Evolutionary conservation across 2,888 invertebrate genomes (phyloP).

Genomic region (Ctena decussata): DNA sequence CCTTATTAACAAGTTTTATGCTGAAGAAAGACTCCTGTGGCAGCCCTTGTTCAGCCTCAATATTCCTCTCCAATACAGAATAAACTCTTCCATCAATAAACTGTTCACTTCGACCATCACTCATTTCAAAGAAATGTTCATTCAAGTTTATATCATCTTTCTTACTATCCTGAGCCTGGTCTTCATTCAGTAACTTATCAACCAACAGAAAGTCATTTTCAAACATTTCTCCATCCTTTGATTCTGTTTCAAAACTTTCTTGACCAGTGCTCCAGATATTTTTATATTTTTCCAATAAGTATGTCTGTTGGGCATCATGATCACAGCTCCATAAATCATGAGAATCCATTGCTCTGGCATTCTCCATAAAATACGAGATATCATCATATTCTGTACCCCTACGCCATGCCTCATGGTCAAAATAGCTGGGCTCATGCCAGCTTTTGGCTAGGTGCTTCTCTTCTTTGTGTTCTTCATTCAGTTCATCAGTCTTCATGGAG

Average conservation of each 20-base stretch:
- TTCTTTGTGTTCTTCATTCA: not conserved
- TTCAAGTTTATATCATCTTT: not conserved
- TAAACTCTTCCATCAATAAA: not conserved
- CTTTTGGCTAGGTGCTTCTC: not conserved
- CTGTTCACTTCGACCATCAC: not conserved
- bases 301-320: not conserved
- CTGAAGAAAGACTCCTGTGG: constrained; percentile 31
- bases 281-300: constrained; percentile 33
- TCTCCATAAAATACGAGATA: not conserved
- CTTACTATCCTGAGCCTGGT: not conserved
- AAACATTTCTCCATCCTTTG: not conserved
- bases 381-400: not conserved
- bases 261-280: constrained; percentile 60
- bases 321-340: not conserved
- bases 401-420: not conserved
- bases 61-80: not conserved
- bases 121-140: constrained; percentile 2
- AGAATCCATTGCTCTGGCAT: not conserved
- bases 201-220: not conserved
- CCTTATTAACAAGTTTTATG: constrained; percentile 61
- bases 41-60: not conserved
- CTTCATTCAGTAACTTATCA: not conserved
- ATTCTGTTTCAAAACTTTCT: constrained; percentile 30
- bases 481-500: not conserved
- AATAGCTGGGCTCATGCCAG: constrained; percentile 8